Evolutionary conservation across 2,113 vertebrate genomes (phyloP).

Genomic region (Eulacestoma nigropectus): DNA sequence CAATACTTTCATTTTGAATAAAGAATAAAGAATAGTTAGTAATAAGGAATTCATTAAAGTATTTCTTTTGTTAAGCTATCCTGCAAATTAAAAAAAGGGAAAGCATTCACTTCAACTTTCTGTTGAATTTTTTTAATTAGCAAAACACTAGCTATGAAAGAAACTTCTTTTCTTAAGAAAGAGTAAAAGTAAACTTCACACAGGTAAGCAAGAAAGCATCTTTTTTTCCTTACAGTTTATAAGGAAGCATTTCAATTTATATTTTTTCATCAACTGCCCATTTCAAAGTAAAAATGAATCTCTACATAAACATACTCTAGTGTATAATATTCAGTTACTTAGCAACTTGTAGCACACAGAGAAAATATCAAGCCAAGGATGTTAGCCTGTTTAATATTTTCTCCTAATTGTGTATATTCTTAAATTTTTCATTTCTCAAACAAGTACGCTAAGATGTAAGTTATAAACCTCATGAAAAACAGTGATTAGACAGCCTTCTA

Average conservation of each 20-base stretch:
- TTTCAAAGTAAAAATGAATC: not conserved
- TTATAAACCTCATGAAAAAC: not conserved
- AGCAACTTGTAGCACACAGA: not conserved
- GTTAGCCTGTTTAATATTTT: not conserved
- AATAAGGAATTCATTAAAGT: not conserved
- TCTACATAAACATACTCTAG: not conserved
- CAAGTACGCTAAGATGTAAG: not conserved
- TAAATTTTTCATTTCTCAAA: not conserved
- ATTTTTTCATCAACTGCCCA: not conserved
- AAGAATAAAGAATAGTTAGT: not conserved
- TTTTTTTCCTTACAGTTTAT: not conserved
- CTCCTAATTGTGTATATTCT: not conserved
- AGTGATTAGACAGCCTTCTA: not conserved
- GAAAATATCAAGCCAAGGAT: not conserved
- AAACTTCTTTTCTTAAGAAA: not conserved
- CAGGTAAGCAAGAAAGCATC: not conserved
- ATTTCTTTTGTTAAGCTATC: not conserved
- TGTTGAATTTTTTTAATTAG: not conserved
- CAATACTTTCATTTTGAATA: not conserved
- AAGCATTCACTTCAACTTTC: not conserved
- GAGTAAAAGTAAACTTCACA: not conserved
- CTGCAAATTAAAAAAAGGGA: not conserved
- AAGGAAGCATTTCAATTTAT: not conserved
- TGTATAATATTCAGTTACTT: constrained; percentile 10
- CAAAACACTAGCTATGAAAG: not conserved